These are phyloP conservation scores for Oplegnathus fasciatus DNA, from an alignment of 2,113 vertebrate species.

Conservation along the genomic window DNA sequence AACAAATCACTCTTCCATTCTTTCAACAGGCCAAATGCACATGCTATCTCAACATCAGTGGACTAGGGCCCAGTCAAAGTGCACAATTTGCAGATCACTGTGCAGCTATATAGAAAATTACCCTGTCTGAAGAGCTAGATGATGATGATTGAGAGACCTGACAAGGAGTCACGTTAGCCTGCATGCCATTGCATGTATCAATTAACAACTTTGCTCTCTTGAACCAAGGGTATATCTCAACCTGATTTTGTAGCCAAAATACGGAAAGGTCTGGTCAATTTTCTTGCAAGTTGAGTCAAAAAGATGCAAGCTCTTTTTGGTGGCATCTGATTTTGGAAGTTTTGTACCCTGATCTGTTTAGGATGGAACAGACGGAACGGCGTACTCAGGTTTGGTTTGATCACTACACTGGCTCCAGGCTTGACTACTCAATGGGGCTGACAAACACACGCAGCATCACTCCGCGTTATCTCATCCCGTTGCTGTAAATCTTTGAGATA, in stretches of 20 bases:
- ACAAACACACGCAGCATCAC: slow-evolving; percentile 18
- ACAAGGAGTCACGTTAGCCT: slow-evolving; percentile 17
- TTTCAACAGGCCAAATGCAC: slow-evolving; percentile 30
- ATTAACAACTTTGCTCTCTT: slow-evolving; percentile 13
- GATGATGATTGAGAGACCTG: slow-evolving; percentile 55
- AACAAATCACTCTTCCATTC: slow-evolving; percentile 51
- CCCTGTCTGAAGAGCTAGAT: slow-evolving; percentile 50
- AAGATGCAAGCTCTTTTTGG: neutral
- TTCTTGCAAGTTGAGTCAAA: neutral
- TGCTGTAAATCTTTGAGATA: slow-evolving; percentile 20
- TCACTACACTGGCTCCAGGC: neutral
- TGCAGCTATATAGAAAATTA: slow-evolving; percentile 45
- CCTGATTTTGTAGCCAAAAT: neutral
- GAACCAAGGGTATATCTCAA: neutral
- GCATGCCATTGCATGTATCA: neutral
- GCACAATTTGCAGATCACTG: slow-evolving; percentile 50
- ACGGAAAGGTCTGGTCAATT: neutral
- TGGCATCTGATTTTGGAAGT: neutral
- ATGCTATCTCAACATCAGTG: slow-evolving; percentile 55
- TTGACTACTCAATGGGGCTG: neutral
- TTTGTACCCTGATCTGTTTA: neutral
- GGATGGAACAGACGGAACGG: neutral
- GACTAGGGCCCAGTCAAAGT: slow-evolving; percentile 36
- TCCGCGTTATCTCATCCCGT: neutral
- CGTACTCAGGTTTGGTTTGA: slow-evolving; percentile 1